Evolutionary conservation across 2,888 invertebrate genomes (phyloP).

Genomic region (Nowickia ferox): DNA sequence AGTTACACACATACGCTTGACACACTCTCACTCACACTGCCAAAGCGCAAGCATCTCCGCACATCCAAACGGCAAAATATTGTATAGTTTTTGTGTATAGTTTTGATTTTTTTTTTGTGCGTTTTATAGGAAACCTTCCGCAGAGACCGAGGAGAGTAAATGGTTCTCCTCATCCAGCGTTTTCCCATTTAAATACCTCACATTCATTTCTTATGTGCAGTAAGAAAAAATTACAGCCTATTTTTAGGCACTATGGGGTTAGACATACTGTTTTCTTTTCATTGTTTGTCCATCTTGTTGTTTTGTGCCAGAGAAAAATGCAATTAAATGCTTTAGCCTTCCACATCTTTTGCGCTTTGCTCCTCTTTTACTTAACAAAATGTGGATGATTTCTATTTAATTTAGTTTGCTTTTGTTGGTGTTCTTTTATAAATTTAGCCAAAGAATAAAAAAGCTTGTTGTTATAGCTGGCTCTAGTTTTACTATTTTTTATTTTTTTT

Average conservation of each 20-base stretch:
- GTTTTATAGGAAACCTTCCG: background rate
- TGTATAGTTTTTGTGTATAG: constrained; percentile 51
- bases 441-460: constrained; percentile 35
- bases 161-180: background rate
- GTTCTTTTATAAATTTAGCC: constrained; percentile 52
- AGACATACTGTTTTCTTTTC: constrained; percentile 13
- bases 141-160: background rate
- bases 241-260: constrained; percentile 67
- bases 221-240: constrained; percentile 59
- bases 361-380: constrained; percentile 49
- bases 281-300: constrained; percentile 19
- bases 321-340: constrained; percentile 70
- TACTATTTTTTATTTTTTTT: constrained; percentile 31
- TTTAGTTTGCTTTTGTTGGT: constrained; percentile 53
- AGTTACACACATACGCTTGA: constrained; percentile 14
- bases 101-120: constrained; percentile 54
- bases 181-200: constrained; percentile 39
- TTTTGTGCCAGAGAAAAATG: constrained; percentile 63
- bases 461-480: constrained; percentile 37
- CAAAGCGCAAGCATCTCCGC: constrained; percentile 20
- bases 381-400: constrained; percentile 63
- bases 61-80: constrained; percentile 48
- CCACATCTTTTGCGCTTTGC: constrained; percentile 10
- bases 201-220: constrained; percentile 39
- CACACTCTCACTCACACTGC: constrained; percentile 46